These are phyloP conservation scores for Amaurobius ferox DNA, from an alignment of 2,888 invertebrate species.

Conservation along the genomic window DNA sequence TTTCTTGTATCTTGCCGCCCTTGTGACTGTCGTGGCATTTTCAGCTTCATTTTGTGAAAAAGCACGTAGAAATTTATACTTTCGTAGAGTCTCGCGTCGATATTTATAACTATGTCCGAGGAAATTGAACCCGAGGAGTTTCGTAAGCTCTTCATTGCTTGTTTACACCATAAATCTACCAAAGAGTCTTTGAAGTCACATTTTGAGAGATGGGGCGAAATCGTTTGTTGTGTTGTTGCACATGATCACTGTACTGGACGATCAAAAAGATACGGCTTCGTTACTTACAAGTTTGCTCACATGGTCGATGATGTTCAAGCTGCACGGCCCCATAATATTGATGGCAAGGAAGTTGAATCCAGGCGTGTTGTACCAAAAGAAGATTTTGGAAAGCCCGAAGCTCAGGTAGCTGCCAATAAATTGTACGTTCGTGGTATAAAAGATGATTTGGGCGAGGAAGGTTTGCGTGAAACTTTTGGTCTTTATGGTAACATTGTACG, in stretches of 20 bases:
- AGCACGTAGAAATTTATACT: too few species aligned
- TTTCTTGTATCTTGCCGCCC: too few species aligned
- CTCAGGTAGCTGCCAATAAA: constrained; percentile 95
- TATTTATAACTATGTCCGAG: constrained; percentile 44
- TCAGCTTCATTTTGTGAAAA: too few species aligned
- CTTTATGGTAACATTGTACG: constrained; percentile 88
- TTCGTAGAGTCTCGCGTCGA: too few species aligned
- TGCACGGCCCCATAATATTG: constrained; percentile 92
- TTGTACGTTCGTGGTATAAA: constrained; percentile 95
- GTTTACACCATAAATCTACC: constrained; percentile 94
- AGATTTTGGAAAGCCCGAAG: constrained; percentile 89
- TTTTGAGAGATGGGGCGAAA: constrained; percentile 97
- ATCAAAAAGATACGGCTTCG: constrained; percentile 98
- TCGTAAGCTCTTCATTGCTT: constrained; percentile 95
- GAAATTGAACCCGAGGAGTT: constrained; percentile 76
- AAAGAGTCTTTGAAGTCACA: constrained; percentile 90
- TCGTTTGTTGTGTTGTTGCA: constrained; percentile 97
- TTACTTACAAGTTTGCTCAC: constrained; percentile 93
- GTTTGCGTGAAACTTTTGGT: constrained; percentile 85
- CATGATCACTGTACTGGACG: constrained; percentile 95
- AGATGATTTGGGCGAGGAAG: constrained; percentile 93
- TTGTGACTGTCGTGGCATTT: too few species aligned
- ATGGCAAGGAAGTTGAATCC: constrained; percentile 95
- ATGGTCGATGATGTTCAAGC: too few species aligned
- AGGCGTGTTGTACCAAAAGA: constrained; percentile 82